Evolutionary conservation across 2,113 vertebrate genomes (phyloP), one percentile per base, ranked within the genome.

Genomic region (Rhynchopsitta pachyrhyncha): DNA sequence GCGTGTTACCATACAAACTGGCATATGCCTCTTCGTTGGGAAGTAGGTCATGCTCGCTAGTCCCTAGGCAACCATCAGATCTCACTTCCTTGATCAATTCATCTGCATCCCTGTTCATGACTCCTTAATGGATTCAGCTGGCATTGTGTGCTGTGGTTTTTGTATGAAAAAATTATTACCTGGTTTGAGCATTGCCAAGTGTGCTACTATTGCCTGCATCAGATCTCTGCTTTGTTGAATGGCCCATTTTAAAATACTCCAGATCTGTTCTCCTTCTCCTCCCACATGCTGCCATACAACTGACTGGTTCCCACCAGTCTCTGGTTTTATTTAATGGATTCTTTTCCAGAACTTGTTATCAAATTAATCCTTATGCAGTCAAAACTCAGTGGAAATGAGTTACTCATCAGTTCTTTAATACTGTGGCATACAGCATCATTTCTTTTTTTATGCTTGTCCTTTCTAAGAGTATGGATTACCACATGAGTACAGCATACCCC

Each of bases 51-150:
- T 35, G 71, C 52, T 90, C 55, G 4, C 41, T 49, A 50, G 87
- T 97, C 92, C 95, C 94, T 93, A 95, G 59, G 93, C 94, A 95
- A 96, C 94, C 75, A 86, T 79, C 55, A 84, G 55, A 83, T 90
- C 80, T 83, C 90, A 94, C 39, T 82, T 37, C 71, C 78, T 90
- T 94, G 88, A 96, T 96, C 88, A 94, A 57, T 86, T 88, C 68
- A 60, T 92, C 76, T 64, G 39, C 66, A 83, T 74, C 33, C 49
- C 53, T 78, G 27, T 23, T 88, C 13, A 17, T 92, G 95, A 96
- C 11, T 2, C 90, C 84, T 75, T 83, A 93, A 95, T 41, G 66
- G 50, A 67, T 86, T 90, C 76, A 86, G 75, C 71, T 93, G 68
- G 19, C 57, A 66, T 35, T 75, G 71, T 49, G 16, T 35, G 18